Evolutionary conservation across 2,113 vertebrate species (phyloP), one percentile per base, ranked within the genome.

Genomic region (Callithrix jacchus): DNA sequence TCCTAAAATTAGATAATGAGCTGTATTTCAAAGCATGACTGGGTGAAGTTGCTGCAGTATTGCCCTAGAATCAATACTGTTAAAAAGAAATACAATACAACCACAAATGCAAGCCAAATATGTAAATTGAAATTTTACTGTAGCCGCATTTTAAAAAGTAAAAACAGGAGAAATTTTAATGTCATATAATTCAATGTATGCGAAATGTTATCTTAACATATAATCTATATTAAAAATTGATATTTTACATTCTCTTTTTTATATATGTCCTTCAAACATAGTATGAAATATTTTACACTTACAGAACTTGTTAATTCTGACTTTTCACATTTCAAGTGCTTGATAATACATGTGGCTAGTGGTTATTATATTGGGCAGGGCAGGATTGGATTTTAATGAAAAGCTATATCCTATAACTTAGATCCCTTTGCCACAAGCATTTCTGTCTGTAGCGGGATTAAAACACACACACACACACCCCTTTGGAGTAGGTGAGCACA

Each of bases 171-270:
- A 92, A 91, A 47, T 89, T 92, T 94, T 77, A 76, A 42, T 71
- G 56, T 32, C 56, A 87, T 89, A 87, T 89, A 82, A 87, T 89
- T 87, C 21, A 73, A 58, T 42, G 14, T 54, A 91, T 37, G 68
- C 87, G 52, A 94, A 93, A 87, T 87, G 82, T 42, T 25, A 89
- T 27, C 32, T 93, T 52, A 73, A 37, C 27, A 58, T 79, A 13
- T 77, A 95, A 91, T 87, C 37, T 93, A 21, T 42, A 73, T 49
- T 73, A 84, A 92, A 94, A 92, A 71, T 76, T 76, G 83, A 85
- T 82, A 52, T 71, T 70, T 87, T 70, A 56, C 11, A 37, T 70
- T 94, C 23, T 87, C 47, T 89, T 70, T 92, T 58, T 82, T 52
- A 92, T n/a, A n/a, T 91, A 61, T 66, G 37, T 40, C 47, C 94